Conservation (phyloP, 2,888 invertebrate genomes). For the Hecatera dysodea region DNA sequence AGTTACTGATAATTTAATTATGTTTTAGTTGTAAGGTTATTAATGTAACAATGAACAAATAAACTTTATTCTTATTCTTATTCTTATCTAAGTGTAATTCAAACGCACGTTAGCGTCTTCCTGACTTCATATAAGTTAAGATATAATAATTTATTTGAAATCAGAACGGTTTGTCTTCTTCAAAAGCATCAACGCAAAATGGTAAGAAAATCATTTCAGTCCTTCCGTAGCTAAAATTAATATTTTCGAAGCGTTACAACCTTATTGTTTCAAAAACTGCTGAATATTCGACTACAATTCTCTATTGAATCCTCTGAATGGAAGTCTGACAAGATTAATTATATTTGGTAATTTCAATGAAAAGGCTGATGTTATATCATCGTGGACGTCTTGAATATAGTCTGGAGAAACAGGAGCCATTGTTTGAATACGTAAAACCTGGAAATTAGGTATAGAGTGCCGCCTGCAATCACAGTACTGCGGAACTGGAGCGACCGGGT, state of each 20-base stretch:
- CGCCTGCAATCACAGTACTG: constrained; percentile 70
- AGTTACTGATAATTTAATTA: too few relatives aligned
- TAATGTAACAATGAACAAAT: too few relatives aligned
- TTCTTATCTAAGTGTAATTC: too few relatives aligned
- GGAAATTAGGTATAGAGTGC: constrained; percentile 71
- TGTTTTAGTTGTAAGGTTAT: too few relatives aligned
- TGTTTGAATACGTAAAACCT: constrained; percentile 72
- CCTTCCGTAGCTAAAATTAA: constrained; percentile 17
- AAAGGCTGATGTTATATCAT: constrained; percentile 25
- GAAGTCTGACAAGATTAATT: constrained; percentile 49
- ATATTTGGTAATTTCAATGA: constrained; percentile 38
- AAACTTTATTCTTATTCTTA: too few relatives aligned
- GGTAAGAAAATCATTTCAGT: constrained; percentile 1
- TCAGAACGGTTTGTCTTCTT: neutral
- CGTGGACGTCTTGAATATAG: constrained; percentile 20
- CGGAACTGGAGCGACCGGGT: constrained; percentile 58
- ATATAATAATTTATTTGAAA: neutral
- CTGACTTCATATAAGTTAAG: too few relatives aligned
- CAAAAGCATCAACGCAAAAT: neutral
- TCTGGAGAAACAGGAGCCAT: constrained; percentile 49
- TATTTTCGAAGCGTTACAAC: neutral
- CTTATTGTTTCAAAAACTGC: constrained; percentile 34
- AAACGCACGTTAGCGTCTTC: too few relatives aligned
- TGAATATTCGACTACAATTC: constrained; percentile 30
- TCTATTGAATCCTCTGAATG: constrained; percentile 39